Percentiles rank a stretch among this genome's conserved stretches.
These are phyloP conservation scores for Hipposideros larvatus DNA, from an alignment of 2,797 vertebrate genomes.

Conservation along the genomic window DNA sequence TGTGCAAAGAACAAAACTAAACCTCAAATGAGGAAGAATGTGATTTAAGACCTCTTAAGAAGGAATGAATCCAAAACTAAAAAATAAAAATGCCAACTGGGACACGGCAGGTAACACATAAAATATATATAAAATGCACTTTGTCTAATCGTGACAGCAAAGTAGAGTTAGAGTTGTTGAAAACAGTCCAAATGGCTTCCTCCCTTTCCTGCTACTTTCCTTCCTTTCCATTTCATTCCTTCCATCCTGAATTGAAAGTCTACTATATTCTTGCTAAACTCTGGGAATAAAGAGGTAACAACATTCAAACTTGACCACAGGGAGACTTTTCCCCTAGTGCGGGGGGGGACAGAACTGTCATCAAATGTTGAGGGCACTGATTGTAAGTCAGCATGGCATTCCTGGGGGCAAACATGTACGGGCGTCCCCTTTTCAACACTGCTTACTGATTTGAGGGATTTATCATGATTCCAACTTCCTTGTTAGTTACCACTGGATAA, in stretches of 20 bases:
- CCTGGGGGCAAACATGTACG: too few relatives aligned
- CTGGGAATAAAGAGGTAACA: neutral
- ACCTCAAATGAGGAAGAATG: neutral
- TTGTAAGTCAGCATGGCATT: neutral
- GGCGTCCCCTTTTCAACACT: neutral
- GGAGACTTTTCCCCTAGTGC: neutral
- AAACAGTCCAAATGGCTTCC: neutral
- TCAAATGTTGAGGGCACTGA: neutral
- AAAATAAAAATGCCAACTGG: neutral
- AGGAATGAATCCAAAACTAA: neutral
- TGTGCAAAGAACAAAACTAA: neutral
- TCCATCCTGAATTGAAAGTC: neutral
- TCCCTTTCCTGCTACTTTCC: neutral
- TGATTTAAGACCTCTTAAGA: neutral
- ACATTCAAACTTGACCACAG: neutral
- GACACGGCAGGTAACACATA: neutral
- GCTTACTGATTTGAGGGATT: too few relatives aligned
- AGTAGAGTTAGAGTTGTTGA: neutral
- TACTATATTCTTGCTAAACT: neutral
- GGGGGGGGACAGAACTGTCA: neutral
- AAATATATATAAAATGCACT: neutral
- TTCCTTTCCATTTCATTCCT: neutral
- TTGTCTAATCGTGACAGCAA: neutral
- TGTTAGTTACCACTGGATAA: too few relatives aligned
- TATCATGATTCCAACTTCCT: too few relatives aligned